These are phyloP conservation scores for Heliconius ismenius DNA, from an alignment of 2,888 invertebrate species.

Conservation along the genomic window DNA sequence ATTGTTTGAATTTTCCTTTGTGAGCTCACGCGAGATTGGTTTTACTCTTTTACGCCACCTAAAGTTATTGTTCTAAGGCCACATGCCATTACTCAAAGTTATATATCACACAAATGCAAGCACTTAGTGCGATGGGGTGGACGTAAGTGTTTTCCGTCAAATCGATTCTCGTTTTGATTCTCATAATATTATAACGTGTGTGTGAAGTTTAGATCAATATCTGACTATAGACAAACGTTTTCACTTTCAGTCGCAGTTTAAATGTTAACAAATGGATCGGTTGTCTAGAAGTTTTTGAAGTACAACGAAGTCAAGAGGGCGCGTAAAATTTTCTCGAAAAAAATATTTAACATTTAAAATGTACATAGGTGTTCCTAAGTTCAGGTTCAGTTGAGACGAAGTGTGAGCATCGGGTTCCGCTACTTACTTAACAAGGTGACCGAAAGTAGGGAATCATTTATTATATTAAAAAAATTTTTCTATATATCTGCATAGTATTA, in stretches of 20 bases:
- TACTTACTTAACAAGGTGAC: not conserved
- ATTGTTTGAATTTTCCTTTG: slow-evolving; percentile 61
- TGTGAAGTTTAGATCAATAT: not conserved
- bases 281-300: not conserved
- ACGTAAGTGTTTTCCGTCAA: slow-evolving; percentile 65
- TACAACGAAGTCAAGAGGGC: not conserved
- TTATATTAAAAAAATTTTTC: not conserved
- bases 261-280: not conserved
- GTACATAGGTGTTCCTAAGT: not conserved
- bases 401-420: not conserved
- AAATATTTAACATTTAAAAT: not conserved
- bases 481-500: not conserved
- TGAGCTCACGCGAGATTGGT: slow-evolving; percentile 70
- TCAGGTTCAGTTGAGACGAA: not conserved
- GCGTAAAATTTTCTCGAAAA: not conserved
- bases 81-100: slow-evolving; percentile 75
- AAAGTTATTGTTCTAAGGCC: slow-evolving; percentile 76
- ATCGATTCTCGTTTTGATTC: slow-evolving; percentile 41
- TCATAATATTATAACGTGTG: slow-evolving; percentile 10
- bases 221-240: not conserved
- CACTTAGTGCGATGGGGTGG: slow-evolving; percentile 62
- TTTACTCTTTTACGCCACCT: slow-evolving; percentile 67
- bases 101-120: slow-evolving; percentile 67
- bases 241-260: not conserved
- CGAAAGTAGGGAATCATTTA: not conserved